Percentiles rank a stretch among this genome's conserved stretches.
Evolutionary conservation across 2,888 invertebrate genomes (phyloP).

Genomic region (Acanthococcus lagerstroemiae): DNA sequence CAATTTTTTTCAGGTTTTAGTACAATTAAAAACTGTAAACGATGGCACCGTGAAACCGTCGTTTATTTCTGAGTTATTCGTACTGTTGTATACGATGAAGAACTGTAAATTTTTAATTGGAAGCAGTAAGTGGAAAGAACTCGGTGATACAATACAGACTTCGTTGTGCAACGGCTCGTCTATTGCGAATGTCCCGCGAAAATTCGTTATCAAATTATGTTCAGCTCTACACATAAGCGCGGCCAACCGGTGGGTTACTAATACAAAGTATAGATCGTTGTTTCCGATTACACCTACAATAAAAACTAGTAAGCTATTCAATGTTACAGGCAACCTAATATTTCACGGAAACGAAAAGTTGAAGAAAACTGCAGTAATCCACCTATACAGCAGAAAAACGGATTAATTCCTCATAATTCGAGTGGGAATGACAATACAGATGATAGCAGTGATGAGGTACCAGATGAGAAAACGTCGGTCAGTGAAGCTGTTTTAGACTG

Average conservation of each 20-base stretch:
- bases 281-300: background rate
- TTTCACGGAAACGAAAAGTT: slow-evolving; percentile 11
- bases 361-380: background rate
- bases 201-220: slow-evolving; percentile 9
- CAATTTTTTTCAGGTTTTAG: background rate
- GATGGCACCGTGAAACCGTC: slow-evolving; percentile 1
- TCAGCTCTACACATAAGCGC: background rate
- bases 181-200: background rate
- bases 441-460: background rate
- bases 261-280: background rate
- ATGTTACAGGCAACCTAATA: background rate
- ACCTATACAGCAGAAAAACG: too few species aligned
- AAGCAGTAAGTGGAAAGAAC: slow-evolving; percentile 4
- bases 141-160: background rate
- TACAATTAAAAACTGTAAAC: background rate
- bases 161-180: slow-evolving; percentile 4
- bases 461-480: background rate
- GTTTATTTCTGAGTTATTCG: slow-evolving; percentile 15
- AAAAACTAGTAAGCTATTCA: background rate
- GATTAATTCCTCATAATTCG: too few species aligned
- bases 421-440: background rate
- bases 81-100: background rate
- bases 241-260: background rate
- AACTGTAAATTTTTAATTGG: slow-evolving; percentile 4
- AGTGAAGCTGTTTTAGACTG: background rate